A percentile compares a stretch with the other conserved stretches of the same genome.
Conservation (phyloP, 2,113 vertebrate species). For the Azemiops feae region DNA sequence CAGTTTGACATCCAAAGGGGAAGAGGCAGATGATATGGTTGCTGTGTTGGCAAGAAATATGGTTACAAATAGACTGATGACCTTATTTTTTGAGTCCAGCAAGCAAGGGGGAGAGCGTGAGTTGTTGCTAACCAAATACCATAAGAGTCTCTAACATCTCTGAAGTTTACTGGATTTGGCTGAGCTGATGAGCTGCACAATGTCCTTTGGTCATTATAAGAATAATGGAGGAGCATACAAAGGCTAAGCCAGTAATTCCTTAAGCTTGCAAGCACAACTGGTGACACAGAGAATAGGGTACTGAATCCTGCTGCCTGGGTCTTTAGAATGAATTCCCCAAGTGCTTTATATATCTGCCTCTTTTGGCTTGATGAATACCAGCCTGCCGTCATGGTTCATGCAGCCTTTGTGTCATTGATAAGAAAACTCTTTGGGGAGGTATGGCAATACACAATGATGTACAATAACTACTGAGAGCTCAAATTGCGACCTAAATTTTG, state of each 20-base stretch:
- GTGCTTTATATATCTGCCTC: background rate
- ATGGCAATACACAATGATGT: background rate
- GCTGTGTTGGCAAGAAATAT: background rate
- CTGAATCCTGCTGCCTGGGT: background rate
- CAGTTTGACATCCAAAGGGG: background rate
- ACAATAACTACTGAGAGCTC: background rate
- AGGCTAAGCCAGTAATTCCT: background rate
- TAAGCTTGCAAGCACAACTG: background rate
- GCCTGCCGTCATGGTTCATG: background rate
- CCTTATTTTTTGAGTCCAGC: background rate
- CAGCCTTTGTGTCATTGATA: background rate
- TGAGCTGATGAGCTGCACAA: background rate
- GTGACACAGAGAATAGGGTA: background rate
- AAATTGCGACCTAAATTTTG: background rate
- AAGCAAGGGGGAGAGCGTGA: background rate
- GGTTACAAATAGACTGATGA: background rate
- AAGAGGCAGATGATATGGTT: background rate
- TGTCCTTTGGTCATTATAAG: background rate
- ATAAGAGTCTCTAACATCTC: background rate
- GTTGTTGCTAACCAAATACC: background rate
- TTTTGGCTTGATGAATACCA: background rate
- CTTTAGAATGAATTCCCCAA: background rate
- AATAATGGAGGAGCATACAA: background rate
- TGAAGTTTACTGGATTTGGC: background rate
- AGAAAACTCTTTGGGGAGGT: background rate